A percentile compares a stretch with the other conserved stretches of the same genome.
phyloP scores from a whole-genome alignment of 2,113 vertebrate species.

The Caretta caretta region DNA sequence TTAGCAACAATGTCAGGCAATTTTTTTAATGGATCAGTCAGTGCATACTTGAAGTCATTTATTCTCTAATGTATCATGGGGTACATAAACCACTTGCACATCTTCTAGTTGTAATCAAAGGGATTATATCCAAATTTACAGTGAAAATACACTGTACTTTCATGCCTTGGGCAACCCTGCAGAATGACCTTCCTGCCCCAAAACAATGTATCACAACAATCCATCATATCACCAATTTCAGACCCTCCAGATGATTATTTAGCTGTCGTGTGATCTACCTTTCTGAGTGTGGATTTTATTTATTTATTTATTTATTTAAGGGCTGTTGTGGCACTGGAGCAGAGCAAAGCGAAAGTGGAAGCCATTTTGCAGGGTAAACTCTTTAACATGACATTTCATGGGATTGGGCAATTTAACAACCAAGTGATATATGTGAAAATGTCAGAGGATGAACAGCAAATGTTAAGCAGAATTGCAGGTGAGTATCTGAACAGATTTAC shows the following conservation, averaged over 20 bases:
- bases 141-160: rapidly evolving
- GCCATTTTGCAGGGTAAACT: constrained; percentile 52
- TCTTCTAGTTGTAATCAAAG: neutral
- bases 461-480: constrained; percentile 46
- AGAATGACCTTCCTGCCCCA: neutral
- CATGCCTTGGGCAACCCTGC: rapidly evolving
- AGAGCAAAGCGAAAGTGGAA: constrained; percentile 68
- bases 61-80: neutral
- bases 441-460: constrained; percentile 36
- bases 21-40: constrained; percentile 30
- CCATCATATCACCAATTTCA: neutral
- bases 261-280: neutral
- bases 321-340: constrained; percentile 52
- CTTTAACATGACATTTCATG: constrained; percentile 53
- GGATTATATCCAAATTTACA: neutral
- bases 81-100: neutral
- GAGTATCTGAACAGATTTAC: neutral
- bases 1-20: constrained; percentile 5
- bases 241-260: neutral
- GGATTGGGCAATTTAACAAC: constrained; percentile 62
- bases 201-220: neutral
- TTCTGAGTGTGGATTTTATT: neutral
- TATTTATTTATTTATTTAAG: constrained; percentile 24
- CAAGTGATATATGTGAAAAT: constrained; percentile 65
- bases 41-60: constrained; percentile 12